Evolutionary conservation across 2,888 invertebrate genomes (phyloP), one percentile per base, ranked within the genome.

Genomic region (Rhaphigaster nebulosa): DNA sequence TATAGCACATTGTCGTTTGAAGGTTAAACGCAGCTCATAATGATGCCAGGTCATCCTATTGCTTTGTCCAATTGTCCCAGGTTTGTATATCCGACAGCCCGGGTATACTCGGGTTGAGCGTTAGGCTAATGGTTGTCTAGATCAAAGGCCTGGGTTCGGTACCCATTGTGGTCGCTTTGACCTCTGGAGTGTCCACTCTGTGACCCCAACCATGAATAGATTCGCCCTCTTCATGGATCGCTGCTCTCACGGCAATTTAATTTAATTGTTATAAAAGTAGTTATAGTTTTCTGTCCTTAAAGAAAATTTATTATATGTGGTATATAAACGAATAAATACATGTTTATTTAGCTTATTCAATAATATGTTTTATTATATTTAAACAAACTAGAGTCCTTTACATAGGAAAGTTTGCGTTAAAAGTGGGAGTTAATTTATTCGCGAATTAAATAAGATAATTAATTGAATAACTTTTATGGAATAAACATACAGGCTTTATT

Each of bases 91-190:
- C 29, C 18, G 70, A 38, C 70, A 76, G 38, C 29, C 18, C 29
- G 18, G 34, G 15, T 23, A 10, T 76, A 38, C 70, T n/a, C 34
- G 87, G n/a, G 45, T 50, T 50, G 3, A 41, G 87, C 6, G 52
- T 13, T 87, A n/a, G 50, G 20, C 50, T 87, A 87, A 76, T 76
- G 70, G 70, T 38, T 26, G 5, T 5, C 70, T 38, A 38, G 70
- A 38, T 76, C 70, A 76, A 76, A 76, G 70, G 29, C 29, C n/a
- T 34, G 34, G 70, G 70, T 76, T 38, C 10, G 34, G 34, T 20
- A 38, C 18, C 34, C 70, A 76, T 76, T 76, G 70, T 76, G 70
- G 70, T 76, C 70, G 29, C 70, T 76, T 76, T 76, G 70, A 76
- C 70, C 70, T 23, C 34, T 23, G n/a, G 34, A 76, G 70, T 38